Evolutionary conservation across 1,140 invertebrate genomes (phyloP).

Genomic region (Lethrus apterus): DNA sequence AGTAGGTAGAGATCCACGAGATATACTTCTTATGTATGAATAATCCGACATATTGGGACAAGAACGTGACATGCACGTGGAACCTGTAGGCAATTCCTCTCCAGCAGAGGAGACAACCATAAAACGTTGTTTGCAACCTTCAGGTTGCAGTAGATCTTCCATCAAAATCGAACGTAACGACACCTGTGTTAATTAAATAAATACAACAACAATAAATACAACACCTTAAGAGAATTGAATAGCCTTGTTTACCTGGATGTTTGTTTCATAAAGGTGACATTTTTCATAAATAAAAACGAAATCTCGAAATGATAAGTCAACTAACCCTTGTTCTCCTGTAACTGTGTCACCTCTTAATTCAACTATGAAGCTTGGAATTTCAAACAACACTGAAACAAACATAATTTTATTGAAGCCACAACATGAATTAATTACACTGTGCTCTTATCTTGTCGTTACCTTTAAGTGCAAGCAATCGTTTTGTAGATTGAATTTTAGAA

Average conservation of each 20-base stretch:
- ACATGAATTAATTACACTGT: not conserved
- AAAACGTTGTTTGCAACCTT: conserved; percentile 68
- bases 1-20: conserved; percentile 56
- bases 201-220: conserved; percentile 5
- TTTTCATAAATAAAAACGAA: conserved; percentile 70
- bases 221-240: no score
- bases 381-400: conserved; percentile 54
- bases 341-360: conserved; percentile 61
- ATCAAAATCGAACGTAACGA: conserved; percentile 75
- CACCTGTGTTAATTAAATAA: conserved; percentile 43
- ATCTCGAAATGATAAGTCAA: conserved; percentile 76
- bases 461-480: conserved; percentile 26
- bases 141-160: conserved; percentile 76
- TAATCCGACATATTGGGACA: conserved; percentile 59
- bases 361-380: conserved; percentile 63
- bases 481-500: conserved; percentile 13
- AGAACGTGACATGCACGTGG: conserved; percentile 66
- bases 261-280: conserved; percentile 56
- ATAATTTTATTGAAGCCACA: not conserved
- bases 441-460: conserved; percentile 14
- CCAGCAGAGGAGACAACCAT: conserved; percentile 62
- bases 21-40: conserved; percentile 20
- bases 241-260: conserved; percentile 54
- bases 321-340: conserved; percentile 58
- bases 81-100: conserved; percentile 40